Conservation (phyloP, 2,888 invertebrate genomes). For the Yponomeuta cagnagella region DNA sequence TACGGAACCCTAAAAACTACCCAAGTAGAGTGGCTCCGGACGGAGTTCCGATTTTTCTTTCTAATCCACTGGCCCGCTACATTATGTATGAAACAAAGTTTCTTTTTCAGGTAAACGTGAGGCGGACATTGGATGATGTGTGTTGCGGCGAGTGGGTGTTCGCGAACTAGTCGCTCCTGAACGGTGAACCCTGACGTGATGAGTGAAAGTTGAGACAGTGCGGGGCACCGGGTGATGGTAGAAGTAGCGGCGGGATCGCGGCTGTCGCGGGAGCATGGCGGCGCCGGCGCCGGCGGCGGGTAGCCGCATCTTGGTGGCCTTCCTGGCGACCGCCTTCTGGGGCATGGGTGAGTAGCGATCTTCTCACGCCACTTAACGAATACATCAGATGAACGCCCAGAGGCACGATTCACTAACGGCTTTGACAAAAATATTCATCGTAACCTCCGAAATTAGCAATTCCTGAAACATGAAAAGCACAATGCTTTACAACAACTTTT, state of each 20-base stretch:
- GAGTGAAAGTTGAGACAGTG: conserved; percentile 6
- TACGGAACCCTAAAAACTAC: not conserved
- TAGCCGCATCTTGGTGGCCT: conserved; percentile 66
- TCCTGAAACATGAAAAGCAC: too few species aligned
- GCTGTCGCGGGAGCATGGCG: not conserved
- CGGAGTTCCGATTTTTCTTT: not conserved
- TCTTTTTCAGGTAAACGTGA: not conserved
- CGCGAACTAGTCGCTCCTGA: conserved; percentile 9
- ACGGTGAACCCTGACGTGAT: conserved; percentile 5
- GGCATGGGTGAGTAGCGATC: conserved; percentile 57
- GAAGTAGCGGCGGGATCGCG: not conserved
- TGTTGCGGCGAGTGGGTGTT: not conserved
- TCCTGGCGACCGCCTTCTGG: conserved; percentile 65
- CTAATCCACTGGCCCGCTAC: not conserved
- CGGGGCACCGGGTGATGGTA: not conserved
- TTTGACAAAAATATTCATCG: too few species aligned
- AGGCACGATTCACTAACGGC: too few species aligned
- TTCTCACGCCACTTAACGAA: not conserved
- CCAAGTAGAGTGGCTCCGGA: not conserved
- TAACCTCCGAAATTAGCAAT: too few species aligned
- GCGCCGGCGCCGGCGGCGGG: conserved; percentile 31
- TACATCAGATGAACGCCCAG: too few species aligned
- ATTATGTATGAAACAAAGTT: not conserved
- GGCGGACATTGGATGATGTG: not conserved
- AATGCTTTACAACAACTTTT: too few species aligned